phyloP scores from a whole-genome alignment of 2,888 invertebrate species.

The Napeogenes inachia region DNA sequence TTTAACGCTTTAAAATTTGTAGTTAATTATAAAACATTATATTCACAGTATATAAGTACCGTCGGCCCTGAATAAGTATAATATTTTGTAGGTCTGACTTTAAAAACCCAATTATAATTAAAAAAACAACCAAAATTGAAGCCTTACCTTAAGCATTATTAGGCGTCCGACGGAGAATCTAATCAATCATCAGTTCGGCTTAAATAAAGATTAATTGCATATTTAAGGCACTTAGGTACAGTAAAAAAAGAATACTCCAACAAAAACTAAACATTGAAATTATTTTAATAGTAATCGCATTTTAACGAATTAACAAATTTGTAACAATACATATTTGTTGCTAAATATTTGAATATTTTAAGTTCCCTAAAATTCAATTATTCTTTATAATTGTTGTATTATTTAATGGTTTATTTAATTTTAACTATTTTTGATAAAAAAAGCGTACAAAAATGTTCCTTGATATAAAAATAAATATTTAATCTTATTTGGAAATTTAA shows the following conservation, averaged over 20 bases:
- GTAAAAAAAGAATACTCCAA: background rate
- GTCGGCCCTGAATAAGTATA: background rate
- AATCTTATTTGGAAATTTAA: no score
- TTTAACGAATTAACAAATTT: background rate
- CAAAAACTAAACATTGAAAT: background rate
- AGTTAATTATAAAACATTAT: background rate
- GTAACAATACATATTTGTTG: background rate
- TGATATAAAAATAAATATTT: no score
- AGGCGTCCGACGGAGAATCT: constrained; percentile 23
- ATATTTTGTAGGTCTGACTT: no score
- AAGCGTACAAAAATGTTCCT: no score
- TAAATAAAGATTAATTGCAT: constrained; percentile 24
- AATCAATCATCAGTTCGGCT: constrained; percentile 22
- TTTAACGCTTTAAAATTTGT: background rate
- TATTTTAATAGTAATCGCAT: background rate
- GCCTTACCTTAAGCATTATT: constrained; percentile 11
- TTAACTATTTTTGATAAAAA: no score
- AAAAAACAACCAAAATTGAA: background rate
- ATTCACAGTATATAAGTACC: background rate
- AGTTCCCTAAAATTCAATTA: background rate
- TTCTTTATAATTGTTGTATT: background rate
- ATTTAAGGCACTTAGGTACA: background rate
- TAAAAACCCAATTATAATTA: background rate
- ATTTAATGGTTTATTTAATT: no score
- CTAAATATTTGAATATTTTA: background rate